These are phyloP conservation scores for Lasioglossum marginatum DNA, from an alignment of 2,888 invertebrate genomes.

Conservation along the genomic window DNA sequence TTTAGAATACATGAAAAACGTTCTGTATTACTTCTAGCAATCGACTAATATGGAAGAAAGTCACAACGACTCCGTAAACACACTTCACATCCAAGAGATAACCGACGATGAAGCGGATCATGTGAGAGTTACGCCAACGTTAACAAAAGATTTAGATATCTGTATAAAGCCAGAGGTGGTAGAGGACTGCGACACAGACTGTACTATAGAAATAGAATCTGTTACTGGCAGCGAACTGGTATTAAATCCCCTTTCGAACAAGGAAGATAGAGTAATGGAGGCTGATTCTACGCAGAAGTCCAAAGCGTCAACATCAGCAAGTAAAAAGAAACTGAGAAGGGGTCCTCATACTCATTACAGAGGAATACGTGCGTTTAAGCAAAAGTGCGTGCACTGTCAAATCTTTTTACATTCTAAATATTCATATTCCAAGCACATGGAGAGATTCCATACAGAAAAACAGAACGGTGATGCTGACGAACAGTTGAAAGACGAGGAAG, in stretches of 20 bases:
- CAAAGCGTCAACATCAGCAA: conserved; percentile 34
- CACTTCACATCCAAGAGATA: conserved; percentile 17
- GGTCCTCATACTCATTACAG: conserved; percentile 79
- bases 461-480: conserved; percentile 18
- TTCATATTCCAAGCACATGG: conserved; percentile 79
- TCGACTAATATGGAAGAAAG: background rate
- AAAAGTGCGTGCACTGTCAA: conserved; percentile 79
- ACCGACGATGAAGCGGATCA: conserved; percentile 21
- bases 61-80: background rate
- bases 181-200: conserved; percentile 76
- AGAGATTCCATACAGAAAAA: conserved; percentile 75
- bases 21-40: conserved; percentile 33
- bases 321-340: conserved; percentile 74
- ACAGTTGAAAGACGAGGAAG: conserved; percentile 53
- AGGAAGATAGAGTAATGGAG: conserved; percentile 76
- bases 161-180: conserved; percentile 85
- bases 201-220: conserved; percentile 75
- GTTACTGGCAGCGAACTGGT: conserved; percentile 73
- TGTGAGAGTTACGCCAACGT: conserved; percentile 11
- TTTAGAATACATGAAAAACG: background rate
- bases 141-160: conserved; percentile 59
- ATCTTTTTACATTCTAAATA: conserved; percentile 81
- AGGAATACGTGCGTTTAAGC: conserved; percentile 76
- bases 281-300: conserved; percentile 78
- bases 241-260: conserved; percentile 75